A percentile compares a stretch with the other conserved stretches of the same genome.
Evolutionary conservation across 1,140 invertebrate genomes (phyloP).

Genomic region (Papilio glaucus): DNA sequence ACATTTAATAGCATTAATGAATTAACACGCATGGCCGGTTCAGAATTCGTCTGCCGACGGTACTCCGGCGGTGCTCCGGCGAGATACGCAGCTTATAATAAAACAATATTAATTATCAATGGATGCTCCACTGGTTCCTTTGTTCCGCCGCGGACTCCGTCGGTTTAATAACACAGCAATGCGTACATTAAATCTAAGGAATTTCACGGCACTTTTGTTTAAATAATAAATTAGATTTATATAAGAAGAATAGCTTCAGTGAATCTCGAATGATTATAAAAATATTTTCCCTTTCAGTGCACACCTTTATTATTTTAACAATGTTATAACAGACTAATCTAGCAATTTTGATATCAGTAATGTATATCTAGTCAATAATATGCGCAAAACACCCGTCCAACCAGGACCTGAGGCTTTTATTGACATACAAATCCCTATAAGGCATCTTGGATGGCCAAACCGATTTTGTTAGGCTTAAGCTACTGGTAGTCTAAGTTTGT

Average conservation of each 20-base stretch:
- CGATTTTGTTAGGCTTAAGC: too few species aligned
- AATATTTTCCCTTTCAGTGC: conserved; percentile 53
- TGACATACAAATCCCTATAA: background rate
- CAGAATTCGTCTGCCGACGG: conserved; percentile 55
- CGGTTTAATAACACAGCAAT: conserved; percentile 74
- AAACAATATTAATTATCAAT: conserved; percentile 82
- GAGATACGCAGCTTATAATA: conserved; percentile 78
- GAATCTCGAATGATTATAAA: conserved; percentile 55
- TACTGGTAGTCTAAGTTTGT: too few species aligned
- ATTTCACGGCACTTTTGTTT: conserved; percentile 76
- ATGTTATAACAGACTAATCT: background rate
- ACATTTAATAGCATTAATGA: conserved; percentile 69
- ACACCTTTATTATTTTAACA: conserved; percentile 43
- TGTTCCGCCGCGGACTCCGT: conserved; percentile 57
- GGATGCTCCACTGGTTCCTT: conserved; percentile 71
- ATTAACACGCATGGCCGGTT: conserved; percentile 67
- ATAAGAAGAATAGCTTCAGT: conserved; percentile 63
- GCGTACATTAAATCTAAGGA: conserved; percentile 70
- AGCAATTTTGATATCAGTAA: background rate
- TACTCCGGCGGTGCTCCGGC: conserved; percentile 58
- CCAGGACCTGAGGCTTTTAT: background rate
- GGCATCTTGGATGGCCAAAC: too few species aligned
- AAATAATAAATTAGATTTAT: conserved; percentile 79
- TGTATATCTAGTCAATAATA: background rate
- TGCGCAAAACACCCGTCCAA: background rate